Base-by-base conservation (phyloP, 2,797 vertebrate genomes). In the Margarornis squamiger region DNA sequence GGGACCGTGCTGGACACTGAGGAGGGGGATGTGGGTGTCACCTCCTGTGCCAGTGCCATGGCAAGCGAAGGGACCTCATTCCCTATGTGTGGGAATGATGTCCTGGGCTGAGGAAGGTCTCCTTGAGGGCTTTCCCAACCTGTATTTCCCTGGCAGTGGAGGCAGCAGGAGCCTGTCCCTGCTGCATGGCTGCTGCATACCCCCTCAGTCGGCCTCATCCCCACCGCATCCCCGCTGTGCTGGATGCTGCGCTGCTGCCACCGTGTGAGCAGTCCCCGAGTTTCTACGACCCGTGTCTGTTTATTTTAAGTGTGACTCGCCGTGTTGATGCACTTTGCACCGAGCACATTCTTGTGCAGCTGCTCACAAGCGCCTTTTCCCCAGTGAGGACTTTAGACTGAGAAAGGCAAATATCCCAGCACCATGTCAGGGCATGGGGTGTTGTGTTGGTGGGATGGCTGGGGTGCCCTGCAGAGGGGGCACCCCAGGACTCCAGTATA, bases 211-310 rank as follows among this genome's bases (percentile, higher is more conserved):
- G 15, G 21, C 55, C 13, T 20, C 6, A n/a, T 41, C 36, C 81
- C 39, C 32, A 2, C n/a, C 26, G 30, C 38, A 10, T 73, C 30
- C 41, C n/a, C 0, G 13, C 63, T 21, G 71, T 24, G 22, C 86
- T 20, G 62, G 18, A 15, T 41, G 80, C 98, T 92, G 91, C 46
- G 4, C 85, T 93, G 89, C 96, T 97, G 96, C 91, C 98, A 86
- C 92, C 66, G 3, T 95, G 97, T 96, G 97, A 96, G 34, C 5
- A 4, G 3, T 22, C 3, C 22, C 45, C 8, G 71, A 80, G 95
- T 12, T 23, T 19, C 24, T 1, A 0, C 7, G 3, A 4, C 58
- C 3, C 1, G 9, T 34, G 0, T 1, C 24, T 73, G 88, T 86
- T 90, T 75, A 4, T 26, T 75, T 68, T 6, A 23, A 55, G 67